A percentile compares a stretch with the other conserved stretches of the same genome.
Evolutionary conservation across 2,113 vertebrate genomes (phyloP).

Genomic region (Nicator chloris): DNA sequence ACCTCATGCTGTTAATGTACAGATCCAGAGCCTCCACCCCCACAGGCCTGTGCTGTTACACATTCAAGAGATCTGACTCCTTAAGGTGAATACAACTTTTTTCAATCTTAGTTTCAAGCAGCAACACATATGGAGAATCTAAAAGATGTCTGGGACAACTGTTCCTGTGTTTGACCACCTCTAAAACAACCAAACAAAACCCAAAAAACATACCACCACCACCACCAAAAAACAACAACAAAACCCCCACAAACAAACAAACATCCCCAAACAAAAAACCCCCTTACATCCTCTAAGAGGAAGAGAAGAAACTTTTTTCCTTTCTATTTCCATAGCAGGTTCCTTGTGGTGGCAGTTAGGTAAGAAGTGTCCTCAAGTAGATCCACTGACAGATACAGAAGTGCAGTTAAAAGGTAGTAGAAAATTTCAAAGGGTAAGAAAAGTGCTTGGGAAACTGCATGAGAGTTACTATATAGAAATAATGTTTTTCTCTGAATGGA

Average conservation of each 20-base stretch:
- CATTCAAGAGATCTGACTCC: neutral
- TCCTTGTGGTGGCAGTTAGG: neutral
- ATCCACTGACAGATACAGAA: neutral
- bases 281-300: neutral
- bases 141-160: neutral
- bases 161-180: neutral
- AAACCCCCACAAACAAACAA: neutral
- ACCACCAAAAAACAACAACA: neutral
- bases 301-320: neutral
- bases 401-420: neutral
- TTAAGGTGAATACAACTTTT: neutral
- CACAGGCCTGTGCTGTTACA: neutral
- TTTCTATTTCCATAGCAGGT: neutral
- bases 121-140: neutral
- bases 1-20: neutral
- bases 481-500: neutral
- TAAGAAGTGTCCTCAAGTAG: neutral
- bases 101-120: neutral
- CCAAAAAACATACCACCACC: no score
- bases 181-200: neutral
- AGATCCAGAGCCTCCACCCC: neutral
- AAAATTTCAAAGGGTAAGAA: neutral
- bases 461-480: neutral
- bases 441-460: neutral
- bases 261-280: rapidly evolving